Base-by-base conservation (phyloP, 2,113 vertebrate genomes). In the Sinosuthora webbiana region DNA sequence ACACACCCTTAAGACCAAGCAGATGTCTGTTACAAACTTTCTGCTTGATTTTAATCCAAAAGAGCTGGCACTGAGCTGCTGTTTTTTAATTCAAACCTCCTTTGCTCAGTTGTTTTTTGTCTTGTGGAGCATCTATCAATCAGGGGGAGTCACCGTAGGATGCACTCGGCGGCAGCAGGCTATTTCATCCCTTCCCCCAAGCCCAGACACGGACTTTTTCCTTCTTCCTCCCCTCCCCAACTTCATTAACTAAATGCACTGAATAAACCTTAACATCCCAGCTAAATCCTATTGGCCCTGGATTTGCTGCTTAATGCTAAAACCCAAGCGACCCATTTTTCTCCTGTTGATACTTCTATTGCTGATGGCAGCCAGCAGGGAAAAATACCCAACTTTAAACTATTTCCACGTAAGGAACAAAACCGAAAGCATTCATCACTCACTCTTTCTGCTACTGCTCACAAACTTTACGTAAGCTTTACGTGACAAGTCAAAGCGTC, bases 281-380 rank as follows among this genome's bases (percentile, higher is more conserved):
- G 96, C 97, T 98, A 99, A 99, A 99, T 99, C 98, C 98, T 98
- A 98, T 98, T 98, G 98, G 97, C 97, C 84, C 88, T 90, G 98
- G 98, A 99, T 99, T 99, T 99, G 97, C 98, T 98, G 94, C 98
- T 98, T 98, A 99, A 99, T 96, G 97, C 98, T 99, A 99, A 99
- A 97, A 98, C 96, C 97, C 94, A 93, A 96, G 94, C 91, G 97
- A 97, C 97, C 97, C 92, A 97, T 97, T 97, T 98, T 97, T 92
- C 95, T 95, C 95, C 90, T 96, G 96, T 97, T 95, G 95, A 96
- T 97, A 96, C 90, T 87, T 93, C 91, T 75, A 93, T 73, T 83
- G 83, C 90, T 96, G 94, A 92, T 90, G 80, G 95, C 93, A 97
- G 89, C 79, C 82, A 77, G 90, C 64, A 86, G 67, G 93, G 90